Evolutionary conservation across 2,797 vertebrate genomes (phyloP).

Genomic region (Myiotriccus ornatus): DNA sequence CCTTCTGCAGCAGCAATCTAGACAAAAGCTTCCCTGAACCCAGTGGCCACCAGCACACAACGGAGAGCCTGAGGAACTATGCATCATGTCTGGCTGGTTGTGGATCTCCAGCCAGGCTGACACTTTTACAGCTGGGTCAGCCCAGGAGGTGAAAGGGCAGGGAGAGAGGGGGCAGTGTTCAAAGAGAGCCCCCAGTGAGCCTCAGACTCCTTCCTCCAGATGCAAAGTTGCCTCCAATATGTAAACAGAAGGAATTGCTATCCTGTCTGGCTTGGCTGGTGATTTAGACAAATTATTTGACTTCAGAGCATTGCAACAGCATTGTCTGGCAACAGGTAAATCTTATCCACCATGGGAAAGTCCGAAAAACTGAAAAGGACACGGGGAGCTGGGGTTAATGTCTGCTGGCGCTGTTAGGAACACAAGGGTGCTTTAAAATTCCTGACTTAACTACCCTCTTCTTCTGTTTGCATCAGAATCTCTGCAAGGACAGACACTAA

Average conservation of each 20-base stretch:
- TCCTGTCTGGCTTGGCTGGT: neutral
- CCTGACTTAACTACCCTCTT: neutral
- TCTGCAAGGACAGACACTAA: conserved; percentile 17
- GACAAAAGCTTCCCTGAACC: neutral
- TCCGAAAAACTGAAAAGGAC: accelerated
- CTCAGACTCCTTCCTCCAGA: conserved; percentile 6
- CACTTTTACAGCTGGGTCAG: conserved; percentile 25
- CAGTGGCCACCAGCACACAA: neutral
- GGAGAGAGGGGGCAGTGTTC: neutral
- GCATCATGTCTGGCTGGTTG: neutral
- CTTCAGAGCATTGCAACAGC: neutral
- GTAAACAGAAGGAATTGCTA: neutral
- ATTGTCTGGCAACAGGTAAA: conserved; percentile 21
- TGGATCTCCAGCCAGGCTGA: neutral
- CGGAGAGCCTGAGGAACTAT: neutral
- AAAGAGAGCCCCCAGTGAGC: neutral
- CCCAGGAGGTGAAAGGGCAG: neutral
- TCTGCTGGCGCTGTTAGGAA: neutral
- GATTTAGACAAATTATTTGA: neutral
- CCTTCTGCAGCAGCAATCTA: neutral
- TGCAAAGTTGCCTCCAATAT: neutral
- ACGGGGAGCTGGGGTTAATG: neutral
- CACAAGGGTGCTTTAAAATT: neutral
- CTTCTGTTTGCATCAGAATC: conserved; percentile 1
- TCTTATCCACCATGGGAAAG: neutral